These are phyloP conservation scores for Percina caprodes DNA, from an alignment of 2,113 vertebrate genomes.

Conservation along the genomic window DNA sequence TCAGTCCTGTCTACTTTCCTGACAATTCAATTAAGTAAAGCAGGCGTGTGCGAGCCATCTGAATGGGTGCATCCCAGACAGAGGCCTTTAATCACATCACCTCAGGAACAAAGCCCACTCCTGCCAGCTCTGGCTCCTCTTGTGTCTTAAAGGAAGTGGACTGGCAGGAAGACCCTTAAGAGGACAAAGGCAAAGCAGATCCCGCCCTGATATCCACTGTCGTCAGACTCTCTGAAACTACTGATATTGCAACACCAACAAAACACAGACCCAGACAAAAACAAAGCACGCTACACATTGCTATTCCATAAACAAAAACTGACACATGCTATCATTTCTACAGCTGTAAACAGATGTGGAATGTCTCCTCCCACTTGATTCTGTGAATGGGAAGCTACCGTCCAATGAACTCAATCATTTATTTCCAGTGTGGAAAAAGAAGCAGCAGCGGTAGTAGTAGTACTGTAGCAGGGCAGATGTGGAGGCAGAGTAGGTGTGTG, in stretches of 20 bases:
- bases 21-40: conserved; percentile 72
- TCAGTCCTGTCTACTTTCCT: conserved; percentile 49
- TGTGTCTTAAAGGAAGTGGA: conserved; percentile 58
- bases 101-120: conserved; percentile 45
- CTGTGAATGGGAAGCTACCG: conserved; percentile 15
- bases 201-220: conserved; percentile 19
- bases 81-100: conserved; percentile 73
- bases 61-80: conserved; percentile 56
- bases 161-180: conserved; percentile 57
- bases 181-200: conserved; percentile 53
- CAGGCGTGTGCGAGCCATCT: conserved; percentile 59
- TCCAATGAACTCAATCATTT: conserved; percentile 34
- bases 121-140: conserved; percentile 41
- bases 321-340: neutral
- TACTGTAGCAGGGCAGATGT: conserved; percentile 1
- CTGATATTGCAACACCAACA: conserved; percentile 18
- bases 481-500: neutral
- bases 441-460: neutral
- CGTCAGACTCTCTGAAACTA: conserved; percentile 9
- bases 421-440: conserved; percentile 20
- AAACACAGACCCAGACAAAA: conserved; percentile 22
- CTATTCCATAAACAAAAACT: neutral
- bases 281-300: neutral
- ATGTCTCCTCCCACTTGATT: conserved; percentile 25
- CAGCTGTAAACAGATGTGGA: conserved; percentile 18